Base-by-base conservation (phyloP, 2,113 vertebrate species). In the Pollimyrus isidori region DNA sequence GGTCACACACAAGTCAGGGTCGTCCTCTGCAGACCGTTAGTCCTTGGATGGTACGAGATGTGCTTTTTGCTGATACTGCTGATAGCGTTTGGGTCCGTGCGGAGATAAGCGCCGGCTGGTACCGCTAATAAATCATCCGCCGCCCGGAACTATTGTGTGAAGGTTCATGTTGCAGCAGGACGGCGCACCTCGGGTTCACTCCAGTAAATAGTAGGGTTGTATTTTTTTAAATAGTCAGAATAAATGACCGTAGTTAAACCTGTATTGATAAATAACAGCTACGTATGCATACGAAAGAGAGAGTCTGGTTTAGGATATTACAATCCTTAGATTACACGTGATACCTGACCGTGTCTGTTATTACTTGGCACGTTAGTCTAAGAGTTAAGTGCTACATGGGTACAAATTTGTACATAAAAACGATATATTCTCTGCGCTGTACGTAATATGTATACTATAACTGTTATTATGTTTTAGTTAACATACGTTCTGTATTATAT, bases 121-220 rank as follows among this genome's bases (percentile, higher is more conserved):
- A 17, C 69, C 30, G 3, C 73, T 35, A 86, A 86, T 52, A 86
- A 35, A 50, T 9, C 9, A 50, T 15, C 26, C 13, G 7, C 13
- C 15, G 3, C 0, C 26, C 88, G 88, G 88, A 89, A 89, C 88
- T 35, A 89, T 82, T 15, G 1, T 83, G 50, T 15, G 39, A 42
- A 39, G 73, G 49, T 2, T 46, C 2, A 83, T 89, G 88, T 89
- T 89, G 50, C 88, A 42, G 30, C 49, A 7, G 88, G 88, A 83
- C 88, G 21, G 88, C 17, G 50, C 35, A 39, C 88, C 39, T 26
- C 48, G 6, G 9, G 30, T 39, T 4, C 30, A 21, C n/a, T 15
- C 46, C 21, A 35, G 30, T 82, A 52, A 83, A n/a, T 85, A 80
- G 4, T 17, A 19, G 13, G 30, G 73, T 7, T 76, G 11, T 30